These are phyloP conservation scores for Thaumatotibia leucotreta DNA, from an alignment of 1,140 invertebrate species.

Conservation along the genomic window DNA sequence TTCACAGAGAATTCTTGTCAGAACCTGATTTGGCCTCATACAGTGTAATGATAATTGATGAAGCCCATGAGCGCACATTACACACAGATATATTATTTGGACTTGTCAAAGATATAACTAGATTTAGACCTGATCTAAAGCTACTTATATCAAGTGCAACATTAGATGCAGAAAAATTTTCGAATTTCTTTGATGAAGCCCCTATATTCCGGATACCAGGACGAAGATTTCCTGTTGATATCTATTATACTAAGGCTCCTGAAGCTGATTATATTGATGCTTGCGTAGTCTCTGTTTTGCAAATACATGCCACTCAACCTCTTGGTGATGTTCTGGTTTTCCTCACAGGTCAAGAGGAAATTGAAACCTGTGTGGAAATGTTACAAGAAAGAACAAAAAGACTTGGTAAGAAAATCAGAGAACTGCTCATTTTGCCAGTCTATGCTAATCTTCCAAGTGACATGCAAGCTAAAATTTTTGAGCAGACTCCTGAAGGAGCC, in stretches of 20 bases:
- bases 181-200: constrained; percentile 98
- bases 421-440: constrained; percentile 96
- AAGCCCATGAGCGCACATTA: constrained; percentile 98
- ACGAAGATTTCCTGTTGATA: constrained; percentile 91
- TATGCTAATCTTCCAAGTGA: constrained; percentile 99
- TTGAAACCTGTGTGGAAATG: constrained; percentile 97
- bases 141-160: constrained; percentile 98
- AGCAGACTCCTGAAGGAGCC: constrained; percentile 95
- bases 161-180: constrained; percentile 98
- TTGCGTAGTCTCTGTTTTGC: constrained; percentile 96
- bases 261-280: constrained; percentile 99
- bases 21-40: constrained; percentile 97
- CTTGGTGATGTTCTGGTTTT: constrained; percentile 98
- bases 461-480: constrained; percentile 99
- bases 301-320: constrained; percentile 98
- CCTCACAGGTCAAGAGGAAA: constrained; percentile 97
- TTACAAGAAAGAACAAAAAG: constrained; percentile 92
- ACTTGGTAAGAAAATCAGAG: constrained; percentile 94
- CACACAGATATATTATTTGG: constrained; percentile 99
- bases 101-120: constrained; percentile 97
- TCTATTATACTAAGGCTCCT: constrained; percentile 99
- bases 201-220: constrained; percentile 98
- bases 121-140: constrained; percentile 96
- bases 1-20: constrained; percentile 97
- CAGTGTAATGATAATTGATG: constrained; percentile 99